These are phyloP conservation scores for Plodia interpunctella DNA, from an alignment of 1,140 invertebrate genomes.

Conservation along the genomic window DNA sequence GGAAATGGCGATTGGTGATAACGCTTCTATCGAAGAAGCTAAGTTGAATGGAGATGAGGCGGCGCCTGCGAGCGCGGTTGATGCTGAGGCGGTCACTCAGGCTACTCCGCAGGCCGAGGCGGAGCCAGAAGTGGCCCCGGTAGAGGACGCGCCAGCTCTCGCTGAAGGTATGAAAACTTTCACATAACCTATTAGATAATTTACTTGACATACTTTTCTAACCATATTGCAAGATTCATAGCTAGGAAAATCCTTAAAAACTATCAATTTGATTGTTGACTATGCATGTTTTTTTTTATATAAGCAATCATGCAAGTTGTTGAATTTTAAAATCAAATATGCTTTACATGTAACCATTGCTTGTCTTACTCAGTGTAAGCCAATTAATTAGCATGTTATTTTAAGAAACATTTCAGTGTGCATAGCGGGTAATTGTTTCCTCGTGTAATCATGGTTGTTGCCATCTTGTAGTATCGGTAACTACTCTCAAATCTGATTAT, in stretches of 20 bases:
- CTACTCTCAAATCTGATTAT: too few species aligned
- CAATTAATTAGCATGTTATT: neutral
- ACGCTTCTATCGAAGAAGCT: conserved; percentile 48
- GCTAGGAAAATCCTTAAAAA: neutral
- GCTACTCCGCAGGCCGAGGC: conserved; percentile 12
- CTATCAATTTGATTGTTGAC: neutral
- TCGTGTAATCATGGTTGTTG: too few species aligned
- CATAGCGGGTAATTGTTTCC: too few species aligned
- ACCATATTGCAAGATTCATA: neutral
- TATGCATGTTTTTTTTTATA: conserved; percentile 2
- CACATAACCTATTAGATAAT: conserved; percentile 48
- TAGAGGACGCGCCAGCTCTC: conserved; percentile 21
- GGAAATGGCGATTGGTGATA: conserved; percentile 72
- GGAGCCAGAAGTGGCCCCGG: conserved; percentile 17
- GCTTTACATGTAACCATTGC: too few species aligned
- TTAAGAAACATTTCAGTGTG: too few species aligned
- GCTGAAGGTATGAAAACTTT: conserved; percentile 42
- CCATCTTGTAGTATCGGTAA: too few species aligned
- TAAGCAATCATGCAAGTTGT: neutral
- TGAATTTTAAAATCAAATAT: neutral
- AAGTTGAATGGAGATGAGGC: conserved; percentile 30
- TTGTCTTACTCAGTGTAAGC: too few species aligned
- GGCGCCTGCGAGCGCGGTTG: conserved; percentile 17
- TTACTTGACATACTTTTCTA: conserved; percentile 40
- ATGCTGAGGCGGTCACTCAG: conserved; percentile 14